Evolutionary conservation across 2,888 invertebrate genomes (phyloP).

Genomic region (Megaustenia siamemsis): DNA sequence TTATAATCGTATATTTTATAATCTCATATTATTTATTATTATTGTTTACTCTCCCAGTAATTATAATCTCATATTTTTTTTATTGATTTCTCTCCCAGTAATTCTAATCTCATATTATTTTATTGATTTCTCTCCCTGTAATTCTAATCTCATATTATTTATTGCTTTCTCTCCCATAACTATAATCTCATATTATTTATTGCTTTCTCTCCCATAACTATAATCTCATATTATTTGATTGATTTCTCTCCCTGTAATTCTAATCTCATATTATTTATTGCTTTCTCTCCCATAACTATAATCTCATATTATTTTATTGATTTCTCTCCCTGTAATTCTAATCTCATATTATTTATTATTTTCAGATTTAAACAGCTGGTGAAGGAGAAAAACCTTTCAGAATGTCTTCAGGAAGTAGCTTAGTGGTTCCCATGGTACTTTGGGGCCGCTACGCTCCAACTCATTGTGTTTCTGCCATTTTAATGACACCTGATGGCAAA

Average conservation of each 20-base stretch:
- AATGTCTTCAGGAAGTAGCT: conserved; percentile 77
- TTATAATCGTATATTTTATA: no score
- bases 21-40: not conserved
- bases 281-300: not conserved
- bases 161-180: no score
- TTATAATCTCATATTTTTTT: no score
- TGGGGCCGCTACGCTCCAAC: conserved; percentile 98
- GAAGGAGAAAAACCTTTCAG: not conserved
- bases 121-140: not conserved
- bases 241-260: not conserved
- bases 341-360: no score
- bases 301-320: not conserved
- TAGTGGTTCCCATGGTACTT: conserved; percentile 97
- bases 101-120: no score
- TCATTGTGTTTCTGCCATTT: conserved; percentile 96
- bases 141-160: no score
- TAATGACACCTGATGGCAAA: conserved; percentile 93
- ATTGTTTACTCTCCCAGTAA: not conserved
- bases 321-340: not conserved
- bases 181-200: not conserved
- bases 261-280: not conserved
- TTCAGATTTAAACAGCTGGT: conserved; percentile 8
- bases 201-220: not conserved
- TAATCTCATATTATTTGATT: not conserved
- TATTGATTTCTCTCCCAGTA: no score